Conservation (phyloP, 2,797 vertebrate genomes). For the Ceyx erithaca region DNA sequence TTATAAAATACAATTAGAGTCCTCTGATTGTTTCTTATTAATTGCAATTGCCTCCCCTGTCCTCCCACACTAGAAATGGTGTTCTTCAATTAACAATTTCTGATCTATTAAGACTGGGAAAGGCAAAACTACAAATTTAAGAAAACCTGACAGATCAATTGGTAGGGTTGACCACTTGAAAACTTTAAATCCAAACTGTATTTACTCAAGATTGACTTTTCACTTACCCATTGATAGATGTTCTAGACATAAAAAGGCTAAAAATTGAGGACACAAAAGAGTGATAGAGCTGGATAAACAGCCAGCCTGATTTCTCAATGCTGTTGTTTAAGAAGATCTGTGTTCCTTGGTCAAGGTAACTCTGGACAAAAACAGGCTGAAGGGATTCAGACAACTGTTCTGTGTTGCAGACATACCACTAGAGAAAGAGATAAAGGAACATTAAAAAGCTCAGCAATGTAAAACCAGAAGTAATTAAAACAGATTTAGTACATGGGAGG, state of each 20-base stretch:
- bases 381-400: conserved; percentile 88
- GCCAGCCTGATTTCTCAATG: conserved; percentile 94
- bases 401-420: conserved; percentile 94
- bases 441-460: conserved; percentile 1
- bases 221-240: conserved; percentile 96
- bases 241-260: conserved; percentile 93
- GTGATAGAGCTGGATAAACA: conserved; percentile 96
- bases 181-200: neutral
- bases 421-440: conserved; percentile 41
- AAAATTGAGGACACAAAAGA: conserved; percentile 95
- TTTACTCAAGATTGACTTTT: neutral
- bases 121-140: neutral
- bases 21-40: neutral
- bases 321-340: conserved; percentile 90
- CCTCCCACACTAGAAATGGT: neutral
- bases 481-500: neutral
- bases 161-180: neutral
- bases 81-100: neutral
- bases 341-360: conserved; percentile 90
- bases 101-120: neutral
- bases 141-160: neutral
- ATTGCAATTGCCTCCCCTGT: neutral
- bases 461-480: neutral
- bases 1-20: neutral
- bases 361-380: conserved; percentile 89